Conservation (phyloP, 2,113 vertebrate genomes). For the Erythrolamprus reginae region DNA sequence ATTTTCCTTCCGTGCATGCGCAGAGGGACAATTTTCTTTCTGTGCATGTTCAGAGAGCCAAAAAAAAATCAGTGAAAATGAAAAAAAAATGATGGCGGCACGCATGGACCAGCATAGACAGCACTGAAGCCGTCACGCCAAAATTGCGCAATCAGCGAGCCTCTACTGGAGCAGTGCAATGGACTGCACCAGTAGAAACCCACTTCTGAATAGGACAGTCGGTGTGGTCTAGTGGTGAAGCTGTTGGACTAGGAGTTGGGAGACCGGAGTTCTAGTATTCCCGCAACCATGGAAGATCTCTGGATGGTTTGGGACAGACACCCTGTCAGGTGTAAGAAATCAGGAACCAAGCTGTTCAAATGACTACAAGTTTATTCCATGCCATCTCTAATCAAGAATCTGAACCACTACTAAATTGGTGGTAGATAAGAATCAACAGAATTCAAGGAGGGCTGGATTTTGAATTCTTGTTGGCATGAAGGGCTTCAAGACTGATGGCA, state of each 20-base stretch:
- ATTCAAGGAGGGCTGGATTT: not conserved
- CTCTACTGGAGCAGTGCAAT: too few species aligned
- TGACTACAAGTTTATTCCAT: not conserved
- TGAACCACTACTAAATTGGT: not conserved
- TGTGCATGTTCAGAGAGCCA: too few species aligned
- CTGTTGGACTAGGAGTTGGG: not conserved
- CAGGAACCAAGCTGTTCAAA: not conserved
- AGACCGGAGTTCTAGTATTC: not conserved
- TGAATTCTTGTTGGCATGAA: not conserved
- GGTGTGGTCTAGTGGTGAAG: not conserved
- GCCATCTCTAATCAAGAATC: not conserved
- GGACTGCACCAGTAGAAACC: too few species aligned
- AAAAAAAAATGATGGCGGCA: too few species aligned
- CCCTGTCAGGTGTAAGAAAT: not conserved
- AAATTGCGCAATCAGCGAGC: too few species aligned
- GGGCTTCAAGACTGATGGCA: not conserved
- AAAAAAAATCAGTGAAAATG: too few species aligned
- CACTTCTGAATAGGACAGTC: too few species aligned
- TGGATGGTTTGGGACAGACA: not conserved
- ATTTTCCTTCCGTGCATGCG: too few species aligned
- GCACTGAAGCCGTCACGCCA: too few species aligned
- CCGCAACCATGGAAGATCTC: not conserved
- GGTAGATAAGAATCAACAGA: not conserved
- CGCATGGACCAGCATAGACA: too few species aligned
- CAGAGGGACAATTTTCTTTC: too few species aligned